A percentile compares a stretch with the other conserved stretches of the same genome.
These are phyloP conservation scores for Ranitomeya imitator DNA, from an alignment of 2,113 vertebrate species.

Conservation along the genomic window DNA sequence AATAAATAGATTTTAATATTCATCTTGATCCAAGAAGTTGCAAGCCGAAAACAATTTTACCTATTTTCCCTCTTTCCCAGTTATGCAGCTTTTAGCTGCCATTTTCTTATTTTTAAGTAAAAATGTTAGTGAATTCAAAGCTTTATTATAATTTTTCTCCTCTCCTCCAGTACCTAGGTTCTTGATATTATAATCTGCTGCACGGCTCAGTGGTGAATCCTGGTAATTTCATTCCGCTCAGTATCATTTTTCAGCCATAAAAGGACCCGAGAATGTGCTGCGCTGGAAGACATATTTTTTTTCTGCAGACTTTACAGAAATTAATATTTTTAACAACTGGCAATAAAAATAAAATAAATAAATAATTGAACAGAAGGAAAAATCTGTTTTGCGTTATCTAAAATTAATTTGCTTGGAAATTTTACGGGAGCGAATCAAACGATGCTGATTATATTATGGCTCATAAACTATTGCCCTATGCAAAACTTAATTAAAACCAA, in stretches of 20 bases:
- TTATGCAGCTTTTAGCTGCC: neutral
- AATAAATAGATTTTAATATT: too few species aligned
- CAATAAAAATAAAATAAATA: constrained; percentile 49
- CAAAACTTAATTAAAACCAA: constrained; percentile 59
- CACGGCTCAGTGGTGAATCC: constrained; percentile 46
- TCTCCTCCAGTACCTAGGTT: constrained; percentile 1
- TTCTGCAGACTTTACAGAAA: constrained; percentile 53
- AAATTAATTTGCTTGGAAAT: constrained; percentile 56
- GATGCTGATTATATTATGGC: constrained; percentile 48
- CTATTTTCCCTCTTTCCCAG: neutral
- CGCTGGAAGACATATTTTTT: constrained; percentile 23
- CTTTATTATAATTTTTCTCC: neutral
- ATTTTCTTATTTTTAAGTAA: constrained; percentile 2
- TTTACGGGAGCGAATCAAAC: constrained; percentile 54
- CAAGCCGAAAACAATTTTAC: neutral
- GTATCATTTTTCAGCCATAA: constrained; percentile 52
- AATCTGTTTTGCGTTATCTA: constrained; percentile 54
- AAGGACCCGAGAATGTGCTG: constrained; percentile 36
- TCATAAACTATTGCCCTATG: constrained; percentile 58
- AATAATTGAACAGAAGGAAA: constrained; percentile 48
- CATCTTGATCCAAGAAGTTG: neutral
- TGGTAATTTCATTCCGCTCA: constrained; percentile 45
- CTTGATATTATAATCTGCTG: constrained; percentile 47
- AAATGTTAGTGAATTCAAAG: neutral
- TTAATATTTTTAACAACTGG: constrained; percentile 55